phyloP scores from a whole-genome alignment of 92 coral and sea anemone genomes.

The Parazoanthus swiftii region DNA sequence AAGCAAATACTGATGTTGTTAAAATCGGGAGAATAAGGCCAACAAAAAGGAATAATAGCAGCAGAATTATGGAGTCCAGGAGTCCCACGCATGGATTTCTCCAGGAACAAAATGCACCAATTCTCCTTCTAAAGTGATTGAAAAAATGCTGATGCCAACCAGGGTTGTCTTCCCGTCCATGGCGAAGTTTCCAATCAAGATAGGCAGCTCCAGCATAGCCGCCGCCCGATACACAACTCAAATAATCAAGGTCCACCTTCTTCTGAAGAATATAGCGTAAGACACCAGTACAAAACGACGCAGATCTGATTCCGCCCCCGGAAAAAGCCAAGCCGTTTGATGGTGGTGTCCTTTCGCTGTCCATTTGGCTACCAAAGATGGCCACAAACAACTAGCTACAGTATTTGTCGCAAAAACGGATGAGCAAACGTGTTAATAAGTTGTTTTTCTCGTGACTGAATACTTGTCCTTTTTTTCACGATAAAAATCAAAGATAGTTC shows the following conservation, averaged over 20 bases:
- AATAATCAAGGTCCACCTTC: constrained; percentile 48
- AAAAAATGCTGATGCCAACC: constrained; percentile 66
- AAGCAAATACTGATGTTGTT: constrained; percentile 45
- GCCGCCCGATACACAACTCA: constrained; percentile 80
- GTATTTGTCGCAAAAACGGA: background rate
- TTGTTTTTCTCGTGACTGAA: background rate
- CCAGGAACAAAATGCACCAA: constrained; percentile 64
- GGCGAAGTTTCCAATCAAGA: constrained; percentile 70
- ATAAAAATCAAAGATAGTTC: background rate
- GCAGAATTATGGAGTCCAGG: constrained; percentile 49
- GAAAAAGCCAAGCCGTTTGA: constrained; percentile 64
- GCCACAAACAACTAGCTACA: background rate
- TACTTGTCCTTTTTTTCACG: too few relatives aligned
- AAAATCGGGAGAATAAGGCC: constrained; percentile 53
- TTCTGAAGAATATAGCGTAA: constrained; percentile 65
- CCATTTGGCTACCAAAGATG: constrained; percentile 4
- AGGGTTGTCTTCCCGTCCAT: constrained; percentile 54
- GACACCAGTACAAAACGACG: constrained; percentile 71
- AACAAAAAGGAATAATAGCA: constrained; percentile 37
- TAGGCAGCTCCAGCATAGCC: constrained; percentile 69
- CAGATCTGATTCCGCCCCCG: constrained; percentile 77
- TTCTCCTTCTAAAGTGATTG: constrained; percentile 58
- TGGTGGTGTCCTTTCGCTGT: background rate
- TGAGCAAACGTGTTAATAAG: too few relatives aligned
- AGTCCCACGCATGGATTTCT: constrained; percentile 54